Conservation (phyloP, 2,113 vertebrate genomes). For the Reinhardtius hippoglossoides region DNA sequence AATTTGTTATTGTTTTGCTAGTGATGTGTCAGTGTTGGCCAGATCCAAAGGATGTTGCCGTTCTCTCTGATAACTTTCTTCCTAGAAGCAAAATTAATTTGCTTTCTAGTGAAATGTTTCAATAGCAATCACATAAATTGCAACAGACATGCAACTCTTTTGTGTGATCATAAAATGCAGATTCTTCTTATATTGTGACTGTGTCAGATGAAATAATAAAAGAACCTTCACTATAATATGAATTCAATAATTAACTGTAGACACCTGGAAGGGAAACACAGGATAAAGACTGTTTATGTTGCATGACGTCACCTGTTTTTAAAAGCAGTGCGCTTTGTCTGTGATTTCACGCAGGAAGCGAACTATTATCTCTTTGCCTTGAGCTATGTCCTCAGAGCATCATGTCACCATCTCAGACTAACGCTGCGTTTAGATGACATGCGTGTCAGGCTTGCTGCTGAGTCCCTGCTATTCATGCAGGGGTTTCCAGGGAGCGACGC, state of each 20-base stretch:
- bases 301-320: conserved; percentile 59
- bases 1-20: no score
- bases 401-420: conserved; percentile 64
- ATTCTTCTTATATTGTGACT: not conserved
- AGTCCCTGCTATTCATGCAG: conserved; percentile 61
- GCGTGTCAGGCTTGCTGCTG: conserved; percentile 76
- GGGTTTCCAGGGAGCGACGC: conserved; percentile 53
- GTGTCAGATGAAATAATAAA: not conserved
- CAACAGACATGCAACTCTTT: not conserved
- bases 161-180: not conserved
- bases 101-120: not conserved
- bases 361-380: conserved; percentile 61
- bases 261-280: conserved; percentile 14
- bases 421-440: conserved; percentile 61
- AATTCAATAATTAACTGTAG: conserved; percentile 3
- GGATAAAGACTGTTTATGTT: conserved; percentile 24
- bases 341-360: conserved; percentile 58
- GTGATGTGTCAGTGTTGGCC: no score
- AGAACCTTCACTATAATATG: not conserved
- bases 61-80: not conserved
- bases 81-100: not conserved
- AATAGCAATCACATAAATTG: no score
- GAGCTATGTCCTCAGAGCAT: conserved; percentile 61
- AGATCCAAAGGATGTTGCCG: no score
- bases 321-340: conserved; percentile 45